Conservation (phyloP, 2,797 vertebrate species). For the Melanotaenia trifasciata region DNA sequence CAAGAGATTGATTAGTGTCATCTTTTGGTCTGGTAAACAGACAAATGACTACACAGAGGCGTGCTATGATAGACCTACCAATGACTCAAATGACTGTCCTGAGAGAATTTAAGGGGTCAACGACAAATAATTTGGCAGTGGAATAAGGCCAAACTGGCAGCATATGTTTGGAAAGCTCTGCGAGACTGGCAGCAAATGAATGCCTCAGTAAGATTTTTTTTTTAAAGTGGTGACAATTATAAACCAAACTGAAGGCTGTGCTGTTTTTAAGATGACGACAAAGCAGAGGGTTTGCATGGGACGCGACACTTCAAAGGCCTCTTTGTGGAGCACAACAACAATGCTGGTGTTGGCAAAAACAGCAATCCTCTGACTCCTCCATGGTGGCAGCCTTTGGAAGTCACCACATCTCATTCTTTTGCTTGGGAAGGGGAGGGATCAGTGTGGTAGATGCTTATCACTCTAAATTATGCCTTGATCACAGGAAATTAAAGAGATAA, state of each 20-base stretch:
- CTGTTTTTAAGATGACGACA: slow-evolving; percentile 54
- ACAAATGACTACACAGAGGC: slow-evolving; percentile 51
- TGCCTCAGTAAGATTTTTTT: background rate
- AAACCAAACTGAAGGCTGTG: slow-evolving; percentile 43
- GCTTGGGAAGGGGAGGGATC: slow-evolving; percentile 14
- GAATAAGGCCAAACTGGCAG: slow-evolving; percentile 53
- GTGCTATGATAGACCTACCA: slow-evolving; percentile 34
- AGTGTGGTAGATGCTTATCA: background rate
- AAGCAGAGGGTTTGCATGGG: slow-evolving; percentile 35
- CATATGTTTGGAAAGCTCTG: slow-evolving; percentile 36
- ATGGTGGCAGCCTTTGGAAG: slow-evolving; percentile 64
- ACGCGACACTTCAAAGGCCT: slow-evolving; percentile 69
- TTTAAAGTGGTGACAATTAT: slow-evolving; percentile 16
- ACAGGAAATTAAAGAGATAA: slow-evolving; percentile 16
- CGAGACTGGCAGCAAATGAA: slow-evolving; percentile 34
- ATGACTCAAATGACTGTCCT: slow-evolving; percentile 50
- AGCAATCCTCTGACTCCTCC: slow-evolving; percentile 49
- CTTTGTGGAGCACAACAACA: slow-evolving; percentile 71
- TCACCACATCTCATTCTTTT: slow-evolving; percentile 50
- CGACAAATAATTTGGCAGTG: slow-evolving; percentile 34
- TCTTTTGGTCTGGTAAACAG: slow-evolving; percentile 60
- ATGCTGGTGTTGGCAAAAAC: slow-evolving; percentile 55
- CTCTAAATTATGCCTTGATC: background rate
- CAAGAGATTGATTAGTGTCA: slow-evolving; percentile 64
- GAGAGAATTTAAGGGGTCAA: slow-evolving; percentile 60